A percentile compares a stretch with the other conserved stretches of the same genome.
These are phyloP conservation scores for Caenorhabditis auriculariae DNA, from an alignment of 2,888 invertebrate genomes.

Conservation along the genomic window DNA sequence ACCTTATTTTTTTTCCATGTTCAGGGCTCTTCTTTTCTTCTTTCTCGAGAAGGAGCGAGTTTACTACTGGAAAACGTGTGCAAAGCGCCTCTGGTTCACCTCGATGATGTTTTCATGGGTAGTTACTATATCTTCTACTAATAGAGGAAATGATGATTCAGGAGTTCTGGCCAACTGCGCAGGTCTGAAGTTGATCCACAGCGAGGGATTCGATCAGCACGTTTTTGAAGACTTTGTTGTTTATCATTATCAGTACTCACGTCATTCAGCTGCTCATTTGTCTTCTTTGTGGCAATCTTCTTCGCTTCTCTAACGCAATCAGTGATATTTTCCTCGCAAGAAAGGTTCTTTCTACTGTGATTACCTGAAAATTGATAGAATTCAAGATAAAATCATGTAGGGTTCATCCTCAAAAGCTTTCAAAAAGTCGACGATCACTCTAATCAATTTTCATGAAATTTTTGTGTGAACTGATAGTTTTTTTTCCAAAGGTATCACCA, in stretches of 20 bases:
- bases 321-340: too few relatives aligned
- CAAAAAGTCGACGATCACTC: too few relatives aligned
- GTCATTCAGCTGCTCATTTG: slow-evolving; percentile 51
- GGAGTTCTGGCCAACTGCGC: slow-evolving; percentile 52
- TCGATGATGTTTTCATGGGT: slow-evolving; percentile 62
- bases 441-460: too few relatives aligned
- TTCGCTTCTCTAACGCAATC: too few relatives aligned
- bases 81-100: slow-evolving; percentile 56
- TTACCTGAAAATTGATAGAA: too few relatives aligned
- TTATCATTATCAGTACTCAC: slow-evolving; percentile 60
- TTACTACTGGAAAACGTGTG: slow-evolving; percentile 46
- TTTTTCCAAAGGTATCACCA: too few relatives aligned
- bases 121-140: too few relatives aligned
- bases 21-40: slow-evolving; percentile 61
- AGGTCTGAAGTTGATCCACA: slow-evolving; percentile 41
- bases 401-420: too few relatives aligned
- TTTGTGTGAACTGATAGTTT: too few relatives aligned
- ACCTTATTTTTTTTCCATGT: slow-evolving; percentile 1
- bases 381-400: too few relatives aligned
- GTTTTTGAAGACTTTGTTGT: slow-evolving; percentile 54
- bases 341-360: too few relatives aligned
- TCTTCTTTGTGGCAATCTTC: slow-evolving; percentile 41
- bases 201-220: slow-evolving; percentile 58
- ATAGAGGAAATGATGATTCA: slow-evolving; percentile 6
- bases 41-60: slow-evolving; percentile 50